phyloP scores from a whole-genome alignment of 2,797 vertebrate genomes.

The Leuciscus waleckii region DNA sequence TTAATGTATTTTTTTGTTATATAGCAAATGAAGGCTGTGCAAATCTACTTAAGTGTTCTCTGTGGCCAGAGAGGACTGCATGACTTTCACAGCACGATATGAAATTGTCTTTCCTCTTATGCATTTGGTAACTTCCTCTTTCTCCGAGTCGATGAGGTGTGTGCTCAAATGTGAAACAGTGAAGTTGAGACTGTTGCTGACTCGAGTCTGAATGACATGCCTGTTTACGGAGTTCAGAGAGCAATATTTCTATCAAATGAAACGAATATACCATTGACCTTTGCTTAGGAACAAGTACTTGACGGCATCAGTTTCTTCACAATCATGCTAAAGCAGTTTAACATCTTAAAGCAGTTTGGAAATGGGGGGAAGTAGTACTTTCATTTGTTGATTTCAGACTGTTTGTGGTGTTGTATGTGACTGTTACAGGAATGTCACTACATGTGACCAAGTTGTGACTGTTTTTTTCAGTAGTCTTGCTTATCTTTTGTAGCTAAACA shows the following conservation, averaged over 20 bases:
- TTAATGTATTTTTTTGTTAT: background rate
- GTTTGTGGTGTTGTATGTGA: conserved; percentile 20
- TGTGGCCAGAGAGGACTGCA: background rate
- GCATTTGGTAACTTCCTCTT: conserved; percentile 66
- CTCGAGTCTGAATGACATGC: conserved; percentile 38
- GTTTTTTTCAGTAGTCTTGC: background rate
- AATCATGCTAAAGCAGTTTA: conserved; percentile 79
- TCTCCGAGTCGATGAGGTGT: conserved; percentile 47
- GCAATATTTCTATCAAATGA: conserved; percentile 47
- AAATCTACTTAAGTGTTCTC: conserved; percentile 33
- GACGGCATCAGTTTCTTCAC: conserved; percentile 41
- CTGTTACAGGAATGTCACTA: background rate
- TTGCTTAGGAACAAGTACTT: conserved; percentile 5
- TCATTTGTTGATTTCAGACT: conserved; percentile 51
- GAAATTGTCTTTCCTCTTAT: conserved; percentile 51
- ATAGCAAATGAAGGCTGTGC: background rate
- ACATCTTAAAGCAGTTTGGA: conserved; percentile 77
- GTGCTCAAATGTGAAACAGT: conserved; percentile 54
- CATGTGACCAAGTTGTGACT: background rate
- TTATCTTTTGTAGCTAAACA: background rate
- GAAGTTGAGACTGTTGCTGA: conserved; percentile 28
- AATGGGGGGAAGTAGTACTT: conserved; percentile 71
- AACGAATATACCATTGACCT: conserved; percentile 25
- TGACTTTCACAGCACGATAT: conserved; percentile 49
- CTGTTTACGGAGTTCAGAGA: conserved; percentile 26